These are phyloP conservation scores for Calypte anna DNA, from an alignment of 2,113 vertebrate genomes.

Conservation along the genomic window DNA sequence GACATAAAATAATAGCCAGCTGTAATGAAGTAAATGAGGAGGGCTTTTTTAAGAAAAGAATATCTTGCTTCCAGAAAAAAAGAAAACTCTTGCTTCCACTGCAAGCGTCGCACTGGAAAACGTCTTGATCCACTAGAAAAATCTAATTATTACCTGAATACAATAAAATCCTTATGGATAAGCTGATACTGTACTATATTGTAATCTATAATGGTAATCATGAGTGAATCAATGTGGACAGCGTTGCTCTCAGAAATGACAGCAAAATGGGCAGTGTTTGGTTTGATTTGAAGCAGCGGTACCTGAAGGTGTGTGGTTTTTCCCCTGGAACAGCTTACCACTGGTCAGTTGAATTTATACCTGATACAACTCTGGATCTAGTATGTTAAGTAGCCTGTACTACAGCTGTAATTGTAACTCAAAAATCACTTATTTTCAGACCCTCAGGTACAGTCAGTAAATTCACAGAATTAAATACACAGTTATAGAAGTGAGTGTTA, in stretches of 20 bases:
- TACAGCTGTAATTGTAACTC: neutral
- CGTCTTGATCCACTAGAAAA: neutral
- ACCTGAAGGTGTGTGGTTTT: rapidly evolving
- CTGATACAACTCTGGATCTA: neutral
- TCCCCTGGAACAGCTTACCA: neutral
- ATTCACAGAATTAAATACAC: neutral
- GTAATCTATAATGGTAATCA: neutral
- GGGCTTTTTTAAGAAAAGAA: neutral
- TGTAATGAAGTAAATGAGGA: neutral
- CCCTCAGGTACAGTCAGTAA: neutral
- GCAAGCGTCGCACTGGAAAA: neutral
- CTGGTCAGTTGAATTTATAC: neutral
- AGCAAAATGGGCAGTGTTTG: neutral
- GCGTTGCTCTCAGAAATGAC: neutral
- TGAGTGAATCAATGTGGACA: neutral
- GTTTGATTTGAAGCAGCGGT: neutral
- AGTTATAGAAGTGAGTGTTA: neutral
- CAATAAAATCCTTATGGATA: neutral
- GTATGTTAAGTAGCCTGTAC: neutral
- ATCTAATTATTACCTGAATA: neutral
- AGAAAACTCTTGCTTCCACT: neutral
- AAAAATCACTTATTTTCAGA: neutral
- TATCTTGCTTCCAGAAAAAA: neutral
- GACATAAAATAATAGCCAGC: neutral
- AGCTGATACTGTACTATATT: neutral